Conservation (phyloP, 2,797 vertebrate genomes). For the Cebuella pygmaea region DNA sequence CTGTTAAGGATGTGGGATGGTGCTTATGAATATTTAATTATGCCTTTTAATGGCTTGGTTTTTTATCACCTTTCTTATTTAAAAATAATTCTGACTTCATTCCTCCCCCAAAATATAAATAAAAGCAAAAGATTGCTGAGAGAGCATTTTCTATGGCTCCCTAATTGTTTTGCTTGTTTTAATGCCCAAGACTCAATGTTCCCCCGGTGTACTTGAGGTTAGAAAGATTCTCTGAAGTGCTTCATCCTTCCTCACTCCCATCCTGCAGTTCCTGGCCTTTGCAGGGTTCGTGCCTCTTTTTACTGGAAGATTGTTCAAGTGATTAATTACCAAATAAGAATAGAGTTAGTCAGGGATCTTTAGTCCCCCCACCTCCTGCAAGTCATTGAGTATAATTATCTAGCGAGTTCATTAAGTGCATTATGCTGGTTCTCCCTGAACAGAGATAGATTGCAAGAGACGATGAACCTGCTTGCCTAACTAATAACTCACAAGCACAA, state of each 20-base stretch:
- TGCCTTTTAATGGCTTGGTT: conserved; percentile 55
- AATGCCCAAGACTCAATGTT: neutral
- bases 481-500: accelerated
- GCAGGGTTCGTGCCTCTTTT: neutral
- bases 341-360: neutral
- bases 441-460: neutral
- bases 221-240: conserved; percentile 40
- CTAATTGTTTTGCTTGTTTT: neutral
- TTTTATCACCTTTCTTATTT: conserved; percentile 66
- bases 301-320: conserved; percentile 25
- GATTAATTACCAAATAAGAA: conserved; percentile 50
- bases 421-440: neutral
- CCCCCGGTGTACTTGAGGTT: neutral
- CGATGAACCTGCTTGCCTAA: neutral
- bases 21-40: conserved; percentile 65
- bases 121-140: conserved; percentile 37
- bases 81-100: conserved; percentile 70
- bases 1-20: conserved; percentile 51
- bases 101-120: conserved; percentile 24
- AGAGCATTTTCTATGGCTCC: conserved; percentile 15
- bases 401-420: no score
- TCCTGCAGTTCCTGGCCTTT: conserved; percentile 27
- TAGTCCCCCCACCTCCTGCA: neutral
- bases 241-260: conserved; percentile 17
- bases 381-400: neutral